Percentiles rank a stretch among this genome's conserved stretches.
phyloP scores from a whole-genome alignment of 2,797 vertebrate species.

The Arremon brunneinucha region DNA sequence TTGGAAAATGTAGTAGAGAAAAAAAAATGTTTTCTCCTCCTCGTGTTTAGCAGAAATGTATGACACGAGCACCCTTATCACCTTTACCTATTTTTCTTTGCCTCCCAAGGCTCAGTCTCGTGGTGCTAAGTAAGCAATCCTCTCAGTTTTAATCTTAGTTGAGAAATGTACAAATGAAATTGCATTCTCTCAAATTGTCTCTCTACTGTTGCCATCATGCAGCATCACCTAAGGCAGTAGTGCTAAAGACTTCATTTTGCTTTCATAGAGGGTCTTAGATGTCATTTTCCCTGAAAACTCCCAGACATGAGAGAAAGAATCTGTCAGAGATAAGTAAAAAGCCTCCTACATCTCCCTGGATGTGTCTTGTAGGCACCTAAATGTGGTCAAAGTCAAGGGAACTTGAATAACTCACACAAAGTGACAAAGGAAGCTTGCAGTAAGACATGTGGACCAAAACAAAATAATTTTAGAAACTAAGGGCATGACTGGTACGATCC shows the following conservation, averaged over 20 bases:
- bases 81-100: neutral
- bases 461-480: neutral
- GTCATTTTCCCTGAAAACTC: neutral
- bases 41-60: neutral
- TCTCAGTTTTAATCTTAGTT: neutral
- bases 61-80: neutral
- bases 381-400: neutral
- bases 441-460: neutral
- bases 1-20: neutral
- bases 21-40: neutral
- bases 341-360: neutral
- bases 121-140: neutral
- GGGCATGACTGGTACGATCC: neutral
- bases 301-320: neutral
- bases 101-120: neutral
- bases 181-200: neutral
- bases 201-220: neutral
- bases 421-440: neutral
- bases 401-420: neutral
- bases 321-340: neutral
- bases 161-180: neutral
- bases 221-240: neutral
- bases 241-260: neutral
- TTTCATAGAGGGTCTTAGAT: neutral
- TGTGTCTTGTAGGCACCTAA: neutral